Conservation (phyloP, 2,888 invertebrate species). For the Meganola albula region DNA sequence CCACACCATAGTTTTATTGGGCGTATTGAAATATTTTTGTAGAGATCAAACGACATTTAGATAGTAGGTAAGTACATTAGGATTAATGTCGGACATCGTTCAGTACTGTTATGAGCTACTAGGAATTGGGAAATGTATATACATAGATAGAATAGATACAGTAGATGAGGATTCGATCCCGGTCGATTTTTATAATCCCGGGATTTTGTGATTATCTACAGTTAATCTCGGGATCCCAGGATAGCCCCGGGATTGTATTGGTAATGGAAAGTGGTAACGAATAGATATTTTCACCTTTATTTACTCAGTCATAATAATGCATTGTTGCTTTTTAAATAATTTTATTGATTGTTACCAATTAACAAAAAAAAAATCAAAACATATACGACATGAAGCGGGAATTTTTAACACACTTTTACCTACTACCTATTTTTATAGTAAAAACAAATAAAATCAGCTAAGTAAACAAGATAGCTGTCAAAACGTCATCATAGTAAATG, state of each 20-base stretch:
- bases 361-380: too few species aligned
- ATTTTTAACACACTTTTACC: too few species aligned
- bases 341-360: too few species aligned
- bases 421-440: too few species aligned
- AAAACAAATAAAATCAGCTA: not conserved
- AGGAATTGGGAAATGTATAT: constrained; percentile 41
- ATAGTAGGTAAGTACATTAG: constrained; percentile 72
- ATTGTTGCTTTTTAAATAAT: too few species aligned
- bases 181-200: constrained; percentile 35
- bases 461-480: not conserved
- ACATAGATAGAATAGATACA: constrained; percentile 34
- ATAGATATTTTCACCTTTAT: constrained; percentile 40
- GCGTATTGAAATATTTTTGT: constrained; percentile 74
- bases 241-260: too few species aligned
- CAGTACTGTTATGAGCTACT: constrained; percentile 43
- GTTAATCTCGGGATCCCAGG: too few species aligned
- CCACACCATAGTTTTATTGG: constrained; percentile 66
- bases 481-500: not conserved
- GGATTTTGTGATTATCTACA: too few species aligned
- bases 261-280: too few species aligned
- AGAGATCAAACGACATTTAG: constrained; percentile 74
- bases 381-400: too few species aligned
- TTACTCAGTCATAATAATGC: too few species aligned
- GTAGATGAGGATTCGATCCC: constrained; percentile 37
- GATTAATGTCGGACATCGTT: constrained; percentile 73